Evolutionary conservation across 2,888 invertebrate species (phyloP), one percentile per base, ranked within the genome.

Genomic region (Cynaeus angustus): DNA sequence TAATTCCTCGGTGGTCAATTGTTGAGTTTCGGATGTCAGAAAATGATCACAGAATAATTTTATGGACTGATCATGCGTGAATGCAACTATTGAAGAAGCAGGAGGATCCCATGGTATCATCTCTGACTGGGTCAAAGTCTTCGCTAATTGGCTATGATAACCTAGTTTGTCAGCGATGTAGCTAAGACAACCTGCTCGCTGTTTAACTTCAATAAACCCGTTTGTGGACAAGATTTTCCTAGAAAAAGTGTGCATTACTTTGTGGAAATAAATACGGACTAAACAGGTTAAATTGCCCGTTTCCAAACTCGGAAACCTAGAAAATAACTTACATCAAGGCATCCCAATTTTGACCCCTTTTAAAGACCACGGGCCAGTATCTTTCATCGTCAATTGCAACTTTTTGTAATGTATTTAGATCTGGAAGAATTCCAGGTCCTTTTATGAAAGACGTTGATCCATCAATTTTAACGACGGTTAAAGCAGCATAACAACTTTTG

Each of bases 301-400:
- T 30, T 30, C 8, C 30, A 8, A 6, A 8, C 5, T 30, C 8
- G 8, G 4, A 21, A 21, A 21, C 48, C 12, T 12, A 37, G 6
- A 28, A 46, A 53, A 12, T 48, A 53, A 66, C 89, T 88, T 85
- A 93, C 92, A 91, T 87, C 66, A 97, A 85, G 72, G 92, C 90
- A 64, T 92, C 90, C 95, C 96, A 97, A 83, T 97, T 96, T 68
- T 92, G 89, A 46, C 91, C 91, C 66, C 91, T 87, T 77, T 93
- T 92, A 86, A 97, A 97, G 8, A 89, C 88, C 48, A 97, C 92
- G 0, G 94, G 92, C 97, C 97, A 97, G 84, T 97, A 98, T 50
- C 96, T 87, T 1, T 93, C 91, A 83, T 97, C 97, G 73, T 92
- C 89, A 4, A 97, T 88, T 75, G 89, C 88, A 7, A 97, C 93